These are phyloP conservation scores for Ellobius talpinus DNA, from an alignment of 2,113 vertebrate genomes.

Conservation along the genomic window DNA sequence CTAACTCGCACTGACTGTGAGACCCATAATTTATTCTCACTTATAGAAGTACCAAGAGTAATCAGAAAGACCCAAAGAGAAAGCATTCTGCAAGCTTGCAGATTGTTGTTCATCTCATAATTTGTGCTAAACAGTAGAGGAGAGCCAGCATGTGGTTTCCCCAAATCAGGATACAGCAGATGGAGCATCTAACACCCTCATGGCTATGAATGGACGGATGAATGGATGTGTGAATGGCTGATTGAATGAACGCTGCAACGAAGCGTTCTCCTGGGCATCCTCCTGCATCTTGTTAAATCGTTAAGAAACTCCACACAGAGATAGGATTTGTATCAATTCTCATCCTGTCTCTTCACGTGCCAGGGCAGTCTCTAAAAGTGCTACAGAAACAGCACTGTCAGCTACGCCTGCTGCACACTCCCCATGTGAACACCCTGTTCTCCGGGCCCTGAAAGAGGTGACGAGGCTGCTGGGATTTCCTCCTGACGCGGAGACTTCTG, in stretches of 20 bases:
- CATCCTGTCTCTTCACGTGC: background rate
- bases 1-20: background rate
- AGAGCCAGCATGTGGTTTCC: background rate
- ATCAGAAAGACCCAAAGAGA: background rate
- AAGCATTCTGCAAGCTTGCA: background rate
- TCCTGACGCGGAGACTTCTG: conserved; percentile 72
- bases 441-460: conserved; percentile 81
- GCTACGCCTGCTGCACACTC: conserved; percentile 67
- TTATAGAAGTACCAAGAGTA: background rate
- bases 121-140: background rate
- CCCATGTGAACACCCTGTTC: conserved; percentile 81
- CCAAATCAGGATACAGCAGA: background rate
- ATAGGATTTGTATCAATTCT: background rate
- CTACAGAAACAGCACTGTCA: background rate
- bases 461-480: conserved; percentile 75
- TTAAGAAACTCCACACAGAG: conserved; percentile 20
- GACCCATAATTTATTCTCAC: background rate
- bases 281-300: background rate
- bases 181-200: background rate
- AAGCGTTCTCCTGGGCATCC: background rate
- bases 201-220: background rate
- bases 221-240: background rate
- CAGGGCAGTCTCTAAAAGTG: background rate
- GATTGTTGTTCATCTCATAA: background rate
- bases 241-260: background rate